phyloP scores from a whole-genome alignment of 2,888 invertebrate species.

The Heliconius cydno region DNA sequence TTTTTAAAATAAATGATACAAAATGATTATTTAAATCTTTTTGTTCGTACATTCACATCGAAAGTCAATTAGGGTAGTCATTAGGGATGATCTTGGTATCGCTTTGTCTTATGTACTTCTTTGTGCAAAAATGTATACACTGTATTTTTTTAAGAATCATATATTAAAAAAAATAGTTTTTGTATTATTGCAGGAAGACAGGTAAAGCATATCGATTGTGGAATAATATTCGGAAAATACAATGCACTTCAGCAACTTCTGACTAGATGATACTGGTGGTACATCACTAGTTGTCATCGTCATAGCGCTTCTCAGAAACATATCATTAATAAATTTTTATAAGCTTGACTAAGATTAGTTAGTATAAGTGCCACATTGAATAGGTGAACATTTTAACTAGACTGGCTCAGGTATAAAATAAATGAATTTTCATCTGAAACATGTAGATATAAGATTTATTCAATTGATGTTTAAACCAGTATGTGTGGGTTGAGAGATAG shows the following conservation, averaged over 20 bases:
- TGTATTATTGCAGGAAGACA: background rate
- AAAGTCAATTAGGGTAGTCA: background rate
- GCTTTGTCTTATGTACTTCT: background rate
- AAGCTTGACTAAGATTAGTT: background rate
- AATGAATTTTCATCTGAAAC: conserved; percentile 38
- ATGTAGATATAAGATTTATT: conserved; percentile 46
- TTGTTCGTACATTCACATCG: background rate
- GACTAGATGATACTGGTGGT: background rate
- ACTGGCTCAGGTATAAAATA: conserved; percentile 27
- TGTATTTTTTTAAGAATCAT: background rate
- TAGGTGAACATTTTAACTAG: background rate
- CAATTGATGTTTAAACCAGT: conserved; percentile 35
- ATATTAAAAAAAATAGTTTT: background rate
- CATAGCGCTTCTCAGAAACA: background rate
- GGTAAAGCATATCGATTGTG: background rate
- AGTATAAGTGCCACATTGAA: background rate
- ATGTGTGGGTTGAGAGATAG: conserved; percentile 42
- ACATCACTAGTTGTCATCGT: background rate
- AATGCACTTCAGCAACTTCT: too few relatives aligned
- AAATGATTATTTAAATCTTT: background rate
- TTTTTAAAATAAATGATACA: background rate
- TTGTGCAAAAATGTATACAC: background rate
- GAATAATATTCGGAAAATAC: too few relatives aligned
- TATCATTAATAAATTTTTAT: background rate
- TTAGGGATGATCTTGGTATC: background rate